A percentile compares a stretch with the other conserved stretches of the same genome.
phyloP scores from a whole-genome alignment of 2,888 invertebrate species.

The Lithophane socia region DNA sequence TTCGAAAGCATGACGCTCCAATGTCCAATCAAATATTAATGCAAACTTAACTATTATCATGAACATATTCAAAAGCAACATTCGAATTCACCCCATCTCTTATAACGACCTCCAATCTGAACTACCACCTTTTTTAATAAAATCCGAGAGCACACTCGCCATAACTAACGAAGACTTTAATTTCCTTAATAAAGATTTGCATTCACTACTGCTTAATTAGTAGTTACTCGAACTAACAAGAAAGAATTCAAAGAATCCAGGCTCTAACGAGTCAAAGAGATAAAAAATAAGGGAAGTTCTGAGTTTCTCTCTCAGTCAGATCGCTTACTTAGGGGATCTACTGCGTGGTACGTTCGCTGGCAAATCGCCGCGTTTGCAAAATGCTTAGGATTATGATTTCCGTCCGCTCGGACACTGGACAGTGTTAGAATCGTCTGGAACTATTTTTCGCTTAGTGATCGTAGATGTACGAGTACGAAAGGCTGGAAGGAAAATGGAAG shows the following conservation, averaged over 20 bases:
- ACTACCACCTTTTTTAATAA: neutral
- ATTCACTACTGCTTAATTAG: constrained; percentile 61
- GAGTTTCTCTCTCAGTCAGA: constrained; percentile 23
- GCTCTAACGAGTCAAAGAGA: constrained; percentile 50
- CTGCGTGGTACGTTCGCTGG: constrained; percentile 30
- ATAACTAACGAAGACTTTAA: constrained; percentile 46
- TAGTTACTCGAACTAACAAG: constrained; percentile 49
- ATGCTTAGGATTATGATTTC: constrained; percentile 61
- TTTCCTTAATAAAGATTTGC: constrained; percentile 61
- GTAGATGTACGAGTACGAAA: neutral
- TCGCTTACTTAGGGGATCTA: constrained; percentile 47
- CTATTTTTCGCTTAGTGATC: constrained; percentile 33
- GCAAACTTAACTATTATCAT: too few relatives aligned
- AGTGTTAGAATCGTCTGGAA: constrained; percentile 35
- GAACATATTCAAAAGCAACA: neutral
- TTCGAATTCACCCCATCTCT: neutral
- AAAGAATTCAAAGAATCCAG: constrained; percentile 49
- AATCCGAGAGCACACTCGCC: constrained; percentile 4
- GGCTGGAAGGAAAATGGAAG: neutral
- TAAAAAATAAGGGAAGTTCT: constrained; percentile 29
- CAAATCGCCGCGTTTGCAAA: constrained; percentile 59
- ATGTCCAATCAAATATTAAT: too few relatives aligned
- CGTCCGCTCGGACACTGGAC: constrained; percentile 47
- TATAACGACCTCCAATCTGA: neutral
- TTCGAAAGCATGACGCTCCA: too few relatives aligned